phyloP scores from a whole-genome alignment of 2,797 vertebrate species.

The Argentina silus region DNA sequence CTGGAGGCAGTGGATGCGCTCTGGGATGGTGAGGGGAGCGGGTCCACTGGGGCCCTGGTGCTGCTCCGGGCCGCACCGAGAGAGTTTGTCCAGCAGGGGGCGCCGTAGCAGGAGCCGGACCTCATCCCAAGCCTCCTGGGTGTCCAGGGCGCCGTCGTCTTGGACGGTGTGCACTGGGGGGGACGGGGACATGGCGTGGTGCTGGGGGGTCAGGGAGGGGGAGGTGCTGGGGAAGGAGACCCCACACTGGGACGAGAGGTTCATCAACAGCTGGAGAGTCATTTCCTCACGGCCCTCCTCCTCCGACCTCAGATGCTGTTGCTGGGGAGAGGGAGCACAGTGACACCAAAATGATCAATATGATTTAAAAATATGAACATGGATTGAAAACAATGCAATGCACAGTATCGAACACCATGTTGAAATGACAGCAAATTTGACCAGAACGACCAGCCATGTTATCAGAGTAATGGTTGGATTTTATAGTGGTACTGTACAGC shows the following conservation, averaged over 20 bases:
- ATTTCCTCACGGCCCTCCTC: conserved; percentile 85
- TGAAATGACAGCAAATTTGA: too few species aligned
- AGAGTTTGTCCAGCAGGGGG: conserved; percentile 84
- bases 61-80: conserved; percentile 32
- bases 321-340: conserved; percentile 79
- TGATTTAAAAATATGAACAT: background rate
- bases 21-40: conserved; percentile 58
- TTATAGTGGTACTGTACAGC: background rate
- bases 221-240: conserved; percentile 82
- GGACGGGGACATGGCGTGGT: conserved; percentile 1
- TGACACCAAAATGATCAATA: background rate
- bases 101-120: conserved; percentile 85
- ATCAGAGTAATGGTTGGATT: too few species aligned
- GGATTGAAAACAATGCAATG: background rate
- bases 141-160: conserved; percentile 81
- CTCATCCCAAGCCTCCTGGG: conserved; percentile 88
- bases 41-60: conserved; percentile 12
- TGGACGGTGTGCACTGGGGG: conserved; percentile 60
- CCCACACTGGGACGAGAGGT: conserved; percentile 84
- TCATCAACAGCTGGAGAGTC: conserved; percentile 85
- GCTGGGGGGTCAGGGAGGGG: conserved; percentile 70
- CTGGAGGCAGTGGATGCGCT: conserved; percentile 81
- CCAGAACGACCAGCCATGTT: conserved; percentile 3
- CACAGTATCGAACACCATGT: background rate
- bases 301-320: conserved; percentile 84